Base-by-base conservation (phyloP, 2,888 invertebrate genomes). In the Odontocolon sp. region DNA sequence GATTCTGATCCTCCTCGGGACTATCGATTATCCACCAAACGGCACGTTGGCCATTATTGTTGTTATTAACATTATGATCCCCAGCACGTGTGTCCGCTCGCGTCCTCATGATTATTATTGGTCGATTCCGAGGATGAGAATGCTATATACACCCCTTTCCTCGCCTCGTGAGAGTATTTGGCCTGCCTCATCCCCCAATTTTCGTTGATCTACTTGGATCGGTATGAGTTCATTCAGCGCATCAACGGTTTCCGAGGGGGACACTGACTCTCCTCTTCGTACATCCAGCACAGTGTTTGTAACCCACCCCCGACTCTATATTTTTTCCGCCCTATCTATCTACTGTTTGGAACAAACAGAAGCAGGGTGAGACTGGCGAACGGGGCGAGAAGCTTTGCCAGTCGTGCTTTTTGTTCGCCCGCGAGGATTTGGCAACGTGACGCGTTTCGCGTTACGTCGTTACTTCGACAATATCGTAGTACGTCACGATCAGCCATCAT, bases 361-460 rank as follows among this genome's bases (percentile, higher is more conserved):
- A 80, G 79, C 66, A 47, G 14, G 47, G 31, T 36, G 40, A 77
- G 64, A 74, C 64, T 45, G 56, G 38, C 42, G 45, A 42, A 70
- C 45, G 52, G 78, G 78, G 80, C 69, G 79, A 71, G 78, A 85
- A 86, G 87, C 88, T 87, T 86, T 8, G 80, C 83, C 83, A 85
- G 82, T 82, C 89, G 89, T 89, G 88, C 88, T 89, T 89, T 88
- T 88, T 89, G 87, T 85, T 80, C 82, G 83, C 82, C 83, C 81
- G 68, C 79, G 85, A 86, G 88, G 89, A 89, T 89, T 89, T 89
- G 81, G 83, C 77, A 75, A 78, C 83, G 77, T 85, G 81, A 83
- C 84, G 85, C 74, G 73, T 68, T 68, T 71, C 75, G 47, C 71
- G 79, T 74, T 71, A 70, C 79, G n/a, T n/a, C n/a, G n/a, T n/a